These are phyloP conservation scores for Syngnathus floridae DNA, from an alignment of 2,113 vertebrate genomes.

Conservation along the genomic window DNA sequence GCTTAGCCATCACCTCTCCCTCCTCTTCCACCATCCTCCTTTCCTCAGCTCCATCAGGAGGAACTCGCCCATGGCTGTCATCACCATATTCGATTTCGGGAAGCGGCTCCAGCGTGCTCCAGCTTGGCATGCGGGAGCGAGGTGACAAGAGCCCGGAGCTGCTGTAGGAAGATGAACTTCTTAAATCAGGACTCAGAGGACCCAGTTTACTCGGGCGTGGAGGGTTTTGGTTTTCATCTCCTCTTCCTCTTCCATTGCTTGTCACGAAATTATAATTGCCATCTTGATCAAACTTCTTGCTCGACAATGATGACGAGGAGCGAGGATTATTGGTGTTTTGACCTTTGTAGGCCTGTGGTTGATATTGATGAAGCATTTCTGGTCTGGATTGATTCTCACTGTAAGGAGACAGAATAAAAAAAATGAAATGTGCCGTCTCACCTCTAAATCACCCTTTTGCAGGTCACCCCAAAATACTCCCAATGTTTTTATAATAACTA, in stretches of 20 bases:
- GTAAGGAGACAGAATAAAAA: constrained; percentile 25
- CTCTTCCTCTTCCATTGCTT: constrained; percentile 9
- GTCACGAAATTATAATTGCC: constrained; percentile 87
- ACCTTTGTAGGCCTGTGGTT: constrained; percentile 46
- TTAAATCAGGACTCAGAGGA: constrained; percentile 47
- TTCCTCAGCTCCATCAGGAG: constrained; percentile 84
- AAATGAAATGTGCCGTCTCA: not conserved
- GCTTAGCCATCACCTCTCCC: constrained; percentile 31
- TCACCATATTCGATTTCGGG: constrained; percentile 69
- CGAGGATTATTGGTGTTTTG: constrained; percentile 5
- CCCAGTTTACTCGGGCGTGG: constrained; percentile 48
- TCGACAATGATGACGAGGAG: constrained; percentile 38
- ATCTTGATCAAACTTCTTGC: constrained; percentile 73
- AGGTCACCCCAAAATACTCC: constrained; percentile 8
- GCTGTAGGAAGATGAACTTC: constrained; percentile 29
- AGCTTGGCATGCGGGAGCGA: constrained; percentile 61
- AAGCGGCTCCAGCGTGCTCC: constrained; percentile 69
- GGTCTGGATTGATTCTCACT: constrained; percentile 63
- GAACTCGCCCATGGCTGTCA: constrained; percentile 72
- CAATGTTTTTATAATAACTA: constrained; percentile 24
- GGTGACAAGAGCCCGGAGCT: constrained; percentile 49
- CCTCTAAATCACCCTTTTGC: constrained; percentile 3
- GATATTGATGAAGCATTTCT: constrained; percentile 73
- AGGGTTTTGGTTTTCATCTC: constrained; percentile 85
- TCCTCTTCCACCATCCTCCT: constrained; percentile 59